Percentiles rank a stretch among this genome's conserved stretches.
Conservation (phyloP, 2,888 invertebrate species). For the Hyposoter didymator region DNA sequence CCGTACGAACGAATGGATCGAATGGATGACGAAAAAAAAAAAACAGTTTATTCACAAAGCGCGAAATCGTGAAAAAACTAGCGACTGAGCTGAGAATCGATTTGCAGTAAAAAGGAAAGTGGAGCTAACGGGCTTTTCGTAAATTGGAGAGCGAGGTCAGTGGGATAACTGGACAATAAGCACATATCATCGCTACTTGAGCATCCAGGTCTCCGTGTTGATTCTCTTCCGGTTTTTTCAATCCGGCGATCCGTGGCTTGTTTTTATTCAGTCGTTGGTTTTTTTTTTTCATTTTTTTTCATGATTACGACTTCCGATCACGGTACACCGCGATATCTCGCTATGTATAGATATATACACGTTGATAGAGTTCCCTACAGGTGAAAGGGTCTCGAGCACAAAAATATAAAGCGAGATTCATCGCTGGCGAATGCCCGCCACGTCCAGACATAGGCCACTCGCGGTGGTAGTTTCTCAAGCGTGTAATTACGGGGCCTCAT, state of each 20-base stretch:
- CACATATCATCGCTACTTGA: constrained; percentile 29
- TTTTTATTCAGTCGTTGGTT: neutral
- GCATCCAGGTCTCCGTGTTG: constrained; percentile 28
- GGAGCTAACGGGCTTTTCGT: neutral
- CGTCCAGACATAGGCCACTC: constrained; percentile 12
- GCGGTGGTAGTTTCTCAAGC: constrained; percentile 71
- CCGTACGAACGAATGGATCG: neutral
- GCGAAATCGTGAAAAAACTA: neutral
- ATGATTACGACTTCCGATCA: constrained; percentile 52
- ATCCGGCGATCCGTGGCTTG: neutral
- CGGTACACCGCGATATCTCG: constrained; percentile 44
- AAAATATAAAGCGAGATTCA: constrained; percentile 60
- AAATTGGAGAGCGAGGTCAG: constrained; percentile 40
- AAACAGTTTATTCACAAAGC: neutral
- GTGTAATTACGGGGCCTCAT: constrained; percentile 78
- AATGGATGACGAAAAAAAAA: neutral
- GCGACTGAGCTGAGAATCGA: neutral
- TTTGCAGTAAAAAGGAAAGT: neutral
- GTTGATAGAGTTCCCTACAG: constrained; percentile 48
- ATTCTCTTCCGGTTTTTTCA: constrained; percentile 20
- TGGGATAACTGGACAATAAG: constrained; percentile 29
- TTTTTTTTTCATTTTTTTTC: constrained; percentile 36
- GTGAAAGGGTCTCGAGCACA: constrained; percentile 74
- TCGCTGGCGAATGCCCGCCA: constrained; percentile 37
- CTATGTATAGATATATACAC: constrained; percentile 32